Base-by-base conservation (phyloP, 2,113 vertebrate genomes). In the Gavialis gangeticus region DNA sequence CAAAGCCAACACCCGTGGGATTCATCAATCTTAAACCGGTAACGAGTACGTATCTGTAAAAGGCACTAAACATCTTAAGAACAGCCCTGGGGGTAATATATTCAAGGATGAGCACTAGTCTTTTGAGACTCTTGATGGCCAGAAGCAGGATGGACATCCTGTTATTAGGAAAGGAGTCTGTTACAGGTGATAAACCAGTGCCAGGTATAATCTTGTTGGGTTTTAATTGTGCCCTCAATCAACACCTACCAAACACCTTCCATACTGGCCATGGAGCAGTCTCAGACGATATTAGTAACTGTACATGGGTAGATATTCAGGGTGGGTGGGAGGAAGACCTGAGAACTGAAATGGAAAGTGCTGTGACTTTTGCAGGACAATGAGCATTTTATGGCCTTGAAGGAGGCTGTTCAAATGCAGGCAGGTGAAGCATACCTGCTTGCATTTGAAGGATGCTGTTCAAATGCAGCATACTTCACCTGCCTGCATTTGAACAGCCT, bases 71-170 rank as follows among this genome's bases (percentile, higher is more conserved):
- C 30, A 6, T 28, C 30, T 85, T 2, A 28, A 75, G 69, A 67
- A 13, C 12, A 3, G 7, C 1, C 19, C 18, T 0, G 0, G 59
- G 64, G 86, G 34, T 24, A 5, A 18, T 56, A 18, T 5, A 46
- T 24, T 22, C 64, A 28, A 10, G 0, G 3, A 54, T 5, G 10
- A 79, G 25, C 11, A 55, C 75, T 2, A 83, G 55, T 19, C 4
- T 59, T 12, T 37, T 25, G 46, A 5, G 24, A 54, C n/a, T 0
- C 0, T 10, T 67, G 21, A 67, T 12, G 55, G 56, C 2, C n/a
- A 56, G 27, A 4, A 30, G 18, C 76, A 13, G 18, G 0, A 17
- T 27, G 0, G 1, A 24, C 1, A 3, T 34, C 12, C 17, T 73
- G 69, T 5, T 77, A 21, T 14, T 21, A 34, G 6, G 19, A 37